Evolutionary conservation across 2,888 invertebrate genomes (phyloP), one percentile per base, ranked within the genome.

Genomic region (Crematogaster levior): DNA sequence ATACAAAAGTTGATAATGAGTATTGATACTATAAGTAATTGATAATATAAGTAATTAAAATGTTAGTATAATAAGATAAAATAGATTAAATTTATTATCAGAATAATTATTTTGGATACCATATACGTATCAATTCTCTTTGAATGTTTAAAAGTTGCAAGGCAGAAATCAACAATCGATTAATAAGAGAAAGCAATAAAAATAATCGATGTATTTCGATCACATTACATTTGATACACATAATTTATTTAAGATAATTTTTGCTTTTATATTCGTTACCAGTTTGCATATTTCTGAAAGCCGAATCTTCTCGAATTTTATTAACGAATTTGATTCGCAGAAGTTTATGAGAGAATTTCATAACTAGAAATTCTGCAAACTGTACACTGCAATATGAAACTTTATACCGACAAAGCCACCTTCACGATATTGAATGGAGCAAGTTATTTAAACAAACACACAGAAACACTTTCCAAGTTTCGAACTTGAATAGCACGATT

Each of bases 311-410:
- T 24, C 56, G 30, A 60, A 63, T 53, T 70, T 77, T 70, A 77
- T 77, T 77, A 53, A 77, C 72, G n/a, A n/a, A n/a, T n/a, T n/a
- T n/a, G n/a, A 77, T 56, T 70, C 56, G 30, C 77, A 27, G 56
- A 40, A 77, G 77, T 68, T 43, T 15, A 56, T 56, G 43, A 56
- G 53, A 53, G 70, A 77, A 77, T 77, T 63, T 77, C 53, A 77
- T 56, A 77, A 68, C 40, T 68, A 30, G 56, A 70, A 56, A 43
- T 77, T 77, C 53, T 43, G 24, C 72, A 70, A 77, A 77, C 53
- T 77, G 65, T 75, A 77, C 40, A 70, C 30, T 77, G 56, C 77
- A 77, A 77, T 77, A 43, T 77, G 77, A 68, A 68, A 77, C 77
- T 77, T 77, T 68, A 68, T 43, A 40, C 18, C n/a, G 43, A 77